Percentiles rank a stretch among this genome's conserved stretches.
phyloP scores from a whole-genome alignment of 2,888 invertebrate species.

The Drosophila maculinotata region DNA sequence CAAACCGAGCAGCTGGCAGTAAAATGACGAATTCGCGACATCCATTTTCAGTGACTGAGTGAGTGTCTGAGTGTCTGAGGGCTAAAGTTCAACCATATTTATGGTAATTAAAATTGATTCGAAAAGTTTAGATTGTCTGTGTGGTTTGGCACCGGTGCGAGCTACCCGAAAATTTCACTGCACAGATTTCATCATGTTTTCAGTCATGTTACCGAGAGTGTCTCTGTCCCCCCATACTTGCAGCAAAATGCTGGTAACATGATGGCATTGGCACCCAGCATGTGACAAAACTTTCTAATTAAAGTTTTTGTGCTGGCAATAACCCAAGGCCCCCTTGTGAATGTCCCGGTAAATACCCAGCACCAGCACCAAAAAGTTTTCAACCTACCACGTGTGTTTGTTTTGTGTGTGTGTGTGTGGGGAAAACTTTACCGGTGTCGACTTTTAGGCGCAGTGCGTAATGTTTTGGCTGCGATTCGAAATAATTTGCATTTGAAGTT shows the following conservation, averaged over 20 bases:
- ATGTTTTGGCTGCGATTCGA: conserved; percentile 47
- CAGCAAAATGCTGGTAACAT: conserved; percentile 38
- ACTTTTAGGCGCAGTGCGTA: conserved; percentile 74
- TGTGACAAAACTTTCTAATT: conserved; percentile 80
- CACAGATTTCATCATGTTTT: conserved; percentile 52
- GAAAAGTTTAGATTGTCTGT: conserved; percentile 81
- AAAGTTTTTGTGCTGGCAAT: conserved; percentile 70
- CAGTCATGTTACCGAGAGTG: conserved; percentile 39
- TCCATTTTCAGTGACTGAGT: conserved; percentile 44
- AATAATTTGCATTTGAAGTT: conserved; percentile 56
- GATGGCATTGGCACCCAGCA: conserved; percentile 54
- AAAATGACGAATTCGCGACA: conserved; percentile 63
- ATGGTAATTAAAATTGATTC: conserved; percentile 83
- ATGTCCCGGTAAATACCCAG: conserved; percentile 20
- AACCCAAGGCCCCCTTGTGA: conserved; percentile 14
- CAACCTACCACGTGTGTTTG: conserved; percentile 76
- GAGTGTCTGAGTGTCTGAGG: conserved; percentile 33
- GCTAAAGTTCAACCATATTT: conserved; percentile 75
- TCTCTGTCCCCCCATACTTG: conserved; percentile 19
- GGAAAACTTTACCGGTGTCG: conserved; percentile 58
- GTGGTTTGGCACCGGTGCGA: conserved; percentile 63
- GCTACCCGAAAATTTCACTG: conserved; percentile 36
- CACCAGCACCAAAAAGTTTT: conserved; percentile 54
- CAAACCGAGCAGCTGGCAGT: conserved; percentile 20
- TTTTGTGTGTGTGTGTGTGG: conserved; percentile 29